Evolutionary conservation across 2,113 vertebrate genomes (phyloP).

Genomic region (Antechinus flavipes): DNA sequence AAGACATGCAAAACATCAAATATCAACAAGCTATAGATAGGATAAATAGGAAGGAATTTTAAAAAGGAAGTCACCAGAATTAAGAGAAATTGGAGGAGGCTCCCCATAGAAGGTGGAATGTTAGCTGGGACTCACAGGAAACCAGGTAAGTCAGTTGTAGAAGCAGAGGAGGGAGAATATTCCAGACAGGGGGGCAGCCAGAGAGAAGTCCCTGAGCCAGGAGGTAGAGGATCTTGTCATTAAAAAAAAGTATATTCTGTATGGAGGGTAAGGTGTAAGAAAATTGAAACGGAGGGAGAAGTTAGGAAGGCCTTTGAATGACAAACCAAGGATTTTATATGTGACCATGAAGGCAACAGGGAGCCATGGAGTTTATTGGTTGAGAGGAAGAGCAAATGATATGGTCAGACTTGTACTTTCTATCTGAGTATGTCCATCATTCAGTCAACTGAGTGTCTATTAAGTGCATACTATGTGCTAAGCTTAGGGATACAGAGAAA

Average conservation of each 20-base stretch:
- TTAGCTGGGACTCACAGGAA: not conserved
- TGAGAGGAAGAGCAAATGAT: not conserved
- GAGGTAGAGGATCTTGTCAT: not conserved
- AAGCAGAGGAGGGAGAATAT: not conserved
- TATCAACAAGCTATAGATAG: not conserved
- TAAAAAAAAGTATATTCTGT: not conserved
- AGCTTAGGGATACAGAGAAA: not conserved
- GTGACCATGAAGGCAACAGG: not conserved
- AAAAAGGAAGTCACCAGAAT: not conserved
- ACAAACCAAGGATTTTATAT: not conserved
- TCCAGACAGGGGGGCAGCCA: not conserved
- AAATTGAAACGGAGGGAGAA: not conserved
- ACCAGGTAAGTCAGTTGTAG: not conserved
- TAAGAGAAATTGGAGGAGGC: not conserved
- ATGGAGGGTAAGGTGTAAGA: not conserved
- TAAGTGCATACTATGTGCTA: not conserved
- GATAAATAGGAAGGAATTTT: not conserved
- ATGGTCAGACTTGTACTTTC: not conserved
- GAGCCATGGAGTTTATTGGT: not conserved
- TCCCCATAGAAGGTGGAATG: not conserved
- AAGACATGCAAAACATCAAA: not conserved
- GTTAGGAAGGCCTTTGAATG: not conserved
- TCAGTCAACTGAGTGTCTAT: not conserved
- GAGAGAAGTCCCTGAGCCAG: not conserved
- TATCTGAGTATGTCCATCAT: not conserved